Evolutionary conservation across 2,113 vertebrate species (phyloP).

Genomic region (Ailuropoda melanoleuca): DNA sequence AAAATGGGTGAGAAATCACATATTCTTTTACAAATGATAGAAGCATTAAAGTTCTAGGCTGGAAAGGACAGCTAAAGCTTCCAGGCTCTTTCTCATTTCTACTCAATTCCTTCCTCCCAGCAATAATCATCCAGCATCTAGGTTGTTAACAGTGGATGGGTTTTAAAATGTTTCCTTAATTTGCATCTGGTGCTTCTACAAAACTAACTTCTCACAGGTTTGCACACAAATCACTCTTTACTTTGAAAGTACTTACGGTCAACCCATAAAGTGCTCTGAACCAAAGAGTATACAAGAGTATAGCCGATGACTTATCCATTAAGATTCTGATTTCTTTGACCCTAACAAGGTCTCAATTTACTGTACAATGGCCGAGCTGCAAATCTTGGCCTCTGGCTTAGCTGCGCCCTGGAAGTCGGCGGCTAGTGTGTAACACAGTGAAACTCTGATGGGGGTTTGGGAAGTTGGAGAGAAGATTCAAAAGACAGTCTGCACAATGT

Average conservation of each 20-base stretch:
- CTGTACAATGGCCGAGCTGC: background rate
- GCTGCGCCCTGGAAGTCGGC: background rate
- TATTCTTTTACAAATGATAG: background rate
- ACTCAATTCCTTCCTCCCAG: background rate
- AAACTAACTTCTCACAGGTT: background rate
- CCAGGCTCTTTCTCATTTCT: background rate
- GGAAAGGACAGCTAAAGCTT: constrained; percentile 12
- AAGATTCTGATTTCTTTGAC: background rate
- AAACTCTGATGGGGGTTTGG: background rate
- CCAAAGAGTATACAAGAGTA: background rate
- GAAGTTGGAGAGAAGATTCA: background rate
- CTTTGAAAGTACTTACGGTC: background rate
- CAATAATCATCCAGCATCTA: background rate
- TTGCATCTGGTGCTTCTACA: background rate
- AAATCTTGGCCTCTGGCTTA: background rate
- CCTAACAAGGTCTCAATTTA: background rate
- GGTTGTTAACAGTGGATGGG: background rate
- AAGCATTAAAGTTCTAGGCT: background rate
- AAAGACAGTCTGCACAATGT: background rate
- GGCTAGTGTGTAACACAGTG: background rate
- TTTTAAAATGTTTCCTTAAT: constrained; percentile 6
- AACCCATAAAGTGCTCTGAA: background rate
- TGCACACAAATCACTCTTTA: background rate
- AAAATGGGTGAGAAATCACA: background rate
- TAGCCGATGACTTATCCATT: background rate